A percentile compares a stretch with the other conserved stretches of the same genome.
These are phyloP conservation scores for Dilophus febrilis DNA, from an alignment of 2,888 invertebrate species.

Conservation along the genomic window DNA sequence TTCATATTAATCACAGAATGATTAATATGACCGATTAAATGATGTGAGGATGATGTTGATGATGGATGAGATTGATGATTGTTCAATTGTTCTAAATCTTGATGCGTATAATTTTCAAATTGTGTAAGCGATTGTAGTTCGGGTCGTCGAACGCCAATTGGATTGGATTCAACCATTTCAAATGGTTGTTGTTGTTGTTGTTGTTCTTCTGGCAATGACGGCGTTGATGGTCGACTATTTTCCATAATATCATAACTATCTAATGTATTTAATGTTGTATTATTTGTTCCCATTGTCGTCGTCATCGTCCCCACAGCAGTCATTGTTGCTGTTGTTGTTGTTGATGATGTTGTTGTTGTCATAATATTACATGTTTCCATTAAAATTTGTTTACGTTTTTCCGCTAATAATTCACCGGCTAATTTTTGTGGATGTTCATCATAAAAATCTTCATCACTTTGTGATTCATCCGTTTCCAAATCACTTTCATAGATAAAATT, in stretches of 20 bases:
- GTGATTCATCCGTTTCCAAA: slow-evolving; percentile 67
- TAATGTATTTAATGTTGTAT: slow-evolving; percentile 34
- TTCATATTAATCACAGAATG: too few species aligned
- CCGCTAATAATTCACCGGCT: slow-evolving; percentile 53
- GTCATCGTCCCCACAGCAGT: too few species aligned
- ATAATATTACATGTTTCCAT: slow-evolving; percentile 34
- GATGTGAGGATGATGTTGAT: neutral
- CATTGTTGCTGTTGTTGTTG: too few species aligned
- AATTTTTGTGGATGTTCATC: slow-evolving; percentile 63
- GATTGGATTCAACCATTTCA: too few species aligned
- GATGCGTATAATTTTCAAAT: too few species aligned
- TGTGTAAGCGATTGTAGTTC: too few species aligned
- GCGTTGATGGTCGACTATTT: slow-evolving; percentile 46
- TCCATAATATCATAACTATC: slow-evolving; percentile 42
- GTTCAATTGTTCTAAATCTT: too few species aligned
- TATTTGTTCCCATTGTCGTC: slow-evolving; percentile 38
- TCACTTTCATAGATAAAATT: slow-evolving; percentile 65
- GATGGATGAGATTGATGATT: too few species aligned
- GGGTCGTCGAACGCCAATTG: too few species aligned
- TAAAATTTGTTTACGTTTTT: slow-evolving; percentile 54
- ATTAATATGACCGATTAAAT: too few species aligned
- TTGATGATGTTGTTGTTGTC: too few species aligned
- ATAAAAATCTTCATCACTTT: slow-evolving; percentile 78
- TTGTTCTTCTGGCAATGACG: slow-evolving; percentile 32
- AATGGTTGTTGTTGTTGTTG: slow-evolving; percentile 24